Base-by-base conservation (phyloP, 2,888 invertebrate species). In the Apoda limacodes region DNA sequence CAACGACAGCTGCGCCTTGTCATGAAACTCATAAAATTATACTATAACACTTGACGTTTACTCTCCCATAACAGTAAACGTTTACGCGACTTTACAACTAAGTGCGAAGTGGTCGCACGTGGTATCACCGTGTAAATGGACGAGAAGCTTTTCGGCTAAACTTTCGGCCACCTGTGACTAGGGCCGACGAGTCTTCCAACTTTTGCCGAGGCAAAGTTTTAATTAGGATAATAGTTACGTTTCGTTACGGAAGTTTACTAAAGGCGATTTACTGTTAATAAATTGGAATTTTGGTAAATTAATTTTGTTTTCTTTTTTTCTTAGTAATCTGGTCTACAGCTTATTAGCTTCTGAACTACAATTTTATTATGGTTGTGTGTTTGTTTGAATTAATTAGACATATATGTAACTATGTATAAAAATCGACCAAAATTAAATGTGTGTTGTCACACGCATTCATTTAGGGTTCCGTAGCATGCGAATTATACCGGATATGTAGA, bases 51-150 rank as follows among this genome's bases (percentile, higher is more conserved):
- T 55, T 54, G 56, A 53, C 50, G 48, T 38, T 60, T 52, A 60
- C 48, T 54, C 50, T 52, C 38, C 31, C 47, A 45, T 47, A 69
- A 64, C 70, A 64, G 64, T 71, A 63, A 53, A 62, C 60, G 64
- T 68, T 66, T 59, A 67, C 56, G 57, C 51, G 57, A 68, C 55
- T 72, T 62, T 43, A 49, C 59, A 61, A 61, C 54, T 58, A 60
- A 67, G 74, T 71, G 74, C 57, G 48, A 69, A 74, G 61, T 58
- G 62, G 58, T 49, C 54, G 56, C 76, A 75, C 67, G 62, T 78
- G 76, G 55, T 52, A 32, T 20, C 41, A 41, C 37, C 38, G 48
- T 48, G 52, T 44, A 60, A 75, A 76, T 71, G 67, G n/a, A n/a
- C 64, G 45, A 38, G 49, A 39, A 51, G 56, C 63, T 63, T 71